Evolutionary conservation across 1,140 invertebrate species (phyloP), one percentile per base, ranked within the genome.

Genomic region (Diorhabda elongata): DNA sequence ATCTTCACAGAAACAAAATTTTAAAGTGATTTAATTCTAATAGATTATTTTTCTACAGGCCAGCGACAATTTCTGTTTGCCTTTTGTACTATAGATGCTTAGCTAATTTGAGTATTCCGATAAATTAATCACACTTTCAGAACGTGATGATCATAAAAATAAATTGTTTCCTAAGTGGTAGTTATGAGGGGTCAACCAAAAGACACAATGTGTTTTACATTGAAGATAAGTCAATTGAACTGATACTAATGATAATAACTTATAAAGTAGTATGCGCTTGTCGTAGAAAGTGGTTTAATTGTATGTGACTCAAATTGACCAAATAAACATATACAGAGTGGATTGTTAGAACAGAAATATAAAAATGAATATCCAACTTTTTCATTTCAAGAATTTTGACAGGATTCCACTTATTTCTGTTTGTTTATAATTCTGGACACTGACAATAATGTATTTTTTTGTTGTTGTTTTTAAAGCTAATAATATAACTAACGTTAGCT

Each of bases 121-220:
- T 52, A 52, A 52, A 52, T 52, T 4, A 2, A n/a, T 52, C 47
- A 52, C 47, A 52, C 47, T 52, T 52, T 2, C 6, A 52, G 47
- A 52, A 52, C 47, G 47, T 52, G 47, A 52, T n/a, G 6, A 52
- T 52, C 47, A 52, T 52, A 52, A 52, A 52, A 52, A 52, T 52
- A 52, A 52, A 4, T 52, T 52, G 47, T 52, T 52, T 52, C n/a
- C 47, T 52, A 52, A 52, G 47, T 52, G 47, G 47, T 52, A 52
- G 47, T 52, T 52, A 52, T 52, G n/a, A 52, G 47, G 6, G 47
- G 47, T 52, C 47, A 52, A 52, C 47, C 47, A 52, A 52, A 52
- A 52, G 47, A 52, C 47, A 52, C 2, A 52, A 52, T 4, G 47
- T 52, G n/a, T 52, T 6, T 52, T 52, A 52, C 47, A 4, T 52